Evolutionary conservation across 2,888 invertebrate species (phyloP), one percentile per base, ranked within the genome.

Genomic region (Temnothorax ravouxi): DNA sequence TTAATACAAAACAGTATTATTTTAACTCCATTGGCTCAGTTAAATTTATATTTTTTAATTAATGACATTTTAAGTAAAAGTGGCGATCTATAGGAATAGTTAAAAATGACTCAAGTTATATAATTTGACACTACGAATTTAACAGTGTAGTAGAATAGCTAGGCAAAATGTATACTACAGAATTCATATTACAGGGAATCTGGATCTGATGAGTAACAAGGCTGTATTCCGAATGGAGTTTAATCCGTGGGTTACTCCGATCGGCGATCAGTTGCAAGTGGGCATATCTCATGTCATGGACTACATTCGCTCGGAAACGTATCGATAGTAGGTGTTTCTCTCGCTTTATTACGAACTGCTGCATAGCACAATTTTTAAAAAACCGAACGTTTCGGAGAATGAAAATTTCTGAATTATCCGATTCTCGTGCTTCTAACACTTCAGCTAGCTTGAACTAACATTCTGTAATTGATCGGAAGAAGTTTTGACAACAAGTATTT

Each of bases 171-270:
- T 47, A n/a, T 29, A 47, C 38, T 77, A 9, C 11, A 74, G 44
- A 69, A 67, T 74, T 34, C 34, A 44, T 67, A 61, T 86, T 85
- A 38, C 93, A 97, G 98, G 99, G 38, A 97, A 98, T 88, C 95
- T 99, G 87, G 99, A 99, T 94, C 96, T 99, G 91, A 97, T 98
- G 25, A 98, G 99, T 89, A 98, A 97, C 93, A 99, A 99, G 94
- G 98, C 99, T 18, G 98, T 98, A 62, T 96, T 99, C 93, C 97
- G 98, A 92, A 96, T 99, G 95, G 99, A 99, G 94, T 98, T 99
- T 91, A 99, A 99, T 95, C 99, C 98, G 85, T 99, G 99, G 99
- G 98, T 99, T 41, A 97, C 97, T 38, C 99, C 99, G 11, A 99
- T 99, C 88, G 97, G 98, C 61, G 99, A 99, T 94, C 99, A 99